Conservation (phyloP, 1,140 invertebrate species). For the Brachionus asplanchnoidis region DNA sequence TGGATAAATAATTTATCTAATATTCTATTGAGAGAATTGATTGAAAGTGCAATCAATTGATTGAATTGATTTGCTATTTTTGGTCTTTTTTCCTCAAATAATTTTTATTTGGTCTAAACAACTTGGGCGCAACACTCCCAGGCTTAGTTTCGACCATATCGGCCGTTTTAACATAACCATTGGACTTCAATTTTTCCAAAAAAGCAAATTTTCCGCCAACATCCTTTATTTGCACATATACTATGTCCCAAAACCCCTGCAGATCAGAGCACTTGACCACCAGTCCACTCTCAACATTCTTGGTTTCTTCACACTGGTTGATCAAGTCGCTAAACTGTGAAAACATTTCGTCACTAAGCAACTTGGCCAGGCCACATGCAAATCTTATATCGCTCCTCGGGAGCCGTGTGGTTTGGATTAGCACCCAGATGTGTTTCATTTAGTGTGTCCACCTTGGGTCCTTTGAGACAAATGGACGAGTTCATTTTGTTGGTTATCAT, state of each 20-base stretch:
- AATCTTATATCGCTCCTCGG: constrained; percentile 11
- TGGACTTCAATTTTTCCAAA: background rate
- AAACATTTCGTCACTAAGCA: constrained; percentile 9
- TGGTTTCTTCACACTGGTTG: constrained; percentile 10
- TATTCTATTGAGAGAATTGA: constrained; percentile 2
- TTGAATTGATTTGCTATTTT: background rate
- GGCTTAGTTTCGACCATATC: background rate
- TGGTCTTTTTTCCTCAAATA: constrained; percentile 38
- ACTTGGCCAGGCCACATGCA: constrained; percentile 23
- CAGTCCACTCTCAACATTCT: background rate
- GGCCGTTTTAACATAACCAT: background rate
- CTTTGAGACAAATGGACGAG: background rate
- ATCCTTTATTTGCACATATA: constrained; percentile 17
- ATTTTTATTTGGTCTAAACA: background rate
- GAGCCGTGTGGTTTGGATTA: background rate
- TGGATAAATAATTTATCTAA: constrained; percentile 32
- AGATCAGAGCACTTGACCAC: constrained; percentile 17
- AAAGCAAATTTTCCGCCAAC: background rate
- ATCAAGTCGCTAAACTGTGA: constrained; percentile 22
- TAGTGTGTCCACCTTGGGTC: background rate
- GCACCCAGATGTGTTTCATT: background rate
- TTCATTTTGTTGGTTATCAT: background rate
- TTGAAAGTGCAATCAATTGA: background rate
- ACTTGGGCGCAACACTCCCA: background rate
- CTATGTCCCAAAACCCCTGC: constrained; percentile 40